Conservation (phyloP, 2,888 invertebrate genomes). For the Idaea biselata region DNA sequence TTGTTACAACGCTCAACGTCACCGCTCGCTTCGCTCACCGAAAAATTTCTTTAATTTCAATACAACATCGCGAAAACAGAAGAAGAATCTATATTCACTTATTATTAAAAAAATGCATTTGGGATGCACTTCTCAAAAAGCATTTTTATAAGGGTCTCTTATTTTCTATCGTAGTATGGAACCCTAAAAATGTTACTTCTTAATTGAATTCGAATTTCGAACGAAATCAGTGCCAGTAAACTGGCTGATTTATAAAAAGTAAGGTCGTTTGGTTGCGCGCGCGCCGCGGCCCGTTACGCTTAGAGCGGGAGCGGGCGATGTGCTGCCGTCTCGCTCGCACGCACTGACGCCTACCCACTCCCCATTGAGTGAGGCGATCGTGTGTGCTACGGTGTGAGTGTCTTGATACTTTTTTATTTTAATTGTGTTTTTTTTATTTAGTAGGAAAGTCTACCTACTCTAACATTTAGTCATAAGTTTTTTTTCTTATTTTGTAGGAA, state of each 20-base stretch:
- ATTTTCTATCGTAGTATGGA: neutral
- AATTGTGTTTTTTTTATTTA: neutral
- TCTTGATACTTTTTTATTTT: neutral
- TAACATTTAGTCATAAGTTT: too few species aligned
- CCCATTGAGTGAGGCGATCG: neutral
- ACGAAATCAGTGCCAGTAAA: conserved; percentile 37
- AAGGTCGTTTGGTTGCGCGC: conserved; percentile 2
- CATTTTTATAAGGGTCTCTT: too few species aligned
- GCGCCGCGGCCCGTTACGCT: neutral
- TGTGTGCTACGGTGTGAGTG: neutral
- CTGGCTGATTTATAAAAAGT: neutral
- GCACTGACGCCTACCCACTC: neutral
- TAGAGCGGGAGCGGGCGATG: neutral
- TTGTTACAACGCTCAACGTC: too few species aligned
- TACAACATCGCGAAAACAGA: too few species aligned
- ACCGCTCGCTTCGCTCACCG: too few species aligned
- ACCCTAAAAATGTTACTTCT: neutral
- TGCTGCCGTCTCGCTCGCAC: conserved; percentile 1
- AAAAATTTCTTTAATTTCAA: too few species aligned
- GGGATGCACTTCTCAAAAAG: too few species aligned
- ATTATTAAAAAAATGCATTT: too few species aligned
- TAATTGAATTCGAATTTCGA: conserved; percentile 56
- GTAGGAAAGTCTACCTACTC: too few species aligned
- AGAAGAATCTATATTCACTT: too few species aligned
- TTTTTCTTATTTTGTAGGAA: too few species aligned